A percentile compares a stretch with the other conserved stretches of the same genome.
These are phyloP conservation scores for Petaurus breviceps DNA, from an alignment of 2,113 vertebrate species.

Conservation along the genomic window DNA sequence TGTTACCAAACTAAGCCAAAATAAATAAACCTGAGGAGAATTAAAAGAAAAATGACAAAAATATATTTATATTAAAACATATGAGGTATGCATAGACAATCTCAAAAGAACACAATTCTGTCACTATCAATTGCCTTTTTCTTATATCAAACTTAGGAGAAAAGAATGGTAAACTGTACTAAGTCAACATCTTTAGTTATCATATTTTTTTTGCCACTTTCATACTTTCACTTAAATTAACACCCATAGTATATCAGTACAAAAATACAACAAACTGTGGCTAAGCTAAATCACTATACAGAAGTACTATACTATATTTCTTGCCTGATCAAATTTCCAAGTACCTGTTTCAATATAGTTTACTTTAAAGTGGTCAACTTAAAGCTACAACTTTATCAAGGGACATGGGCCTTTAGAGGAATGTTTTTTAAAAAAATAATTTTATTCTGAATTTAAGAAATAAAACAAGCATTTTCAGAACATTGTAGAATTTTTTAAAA, in stretches of 20 bases:
- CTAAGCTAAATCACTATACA: conserved; percentile 61
- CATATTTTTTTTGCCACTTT: background rate
- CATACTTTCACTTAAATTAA: conserved; percentile 52
- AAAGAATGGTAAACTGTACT: background rate
- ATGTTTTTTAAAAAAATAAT: background rate
- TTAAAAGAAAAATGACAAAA: background rate
- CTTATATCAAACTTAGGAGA: conserved; percentile 25
- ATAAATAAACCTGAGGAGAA: background rate
- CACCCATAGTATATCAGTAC: background rate
- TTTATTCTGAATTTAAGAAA: no score
- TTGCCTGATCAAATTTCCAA: conserved; percentile 58
- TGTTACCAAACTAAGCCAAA: background rate
- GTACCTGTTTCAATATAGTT: conserved; percentile 39
- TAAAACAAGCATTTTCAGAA: no score
- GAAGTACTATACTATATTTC: conserved; percentile 44
- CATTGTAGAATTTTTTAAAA: no score
- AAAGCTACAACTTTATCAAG: background rate
- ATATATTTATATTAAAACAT: background rate
- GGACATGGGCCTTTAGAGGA: background rate
- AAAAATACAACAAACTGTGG: conserved; percentile 13
- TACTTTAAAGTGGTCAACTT: conserved; percentile 21
- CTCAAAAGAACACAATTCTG: background rate
- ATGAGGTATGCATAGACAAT: background rate
- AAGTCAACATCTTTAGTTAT: background rate
- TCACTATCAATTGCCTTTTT: conserved; percentile 22